phyloP scores from a whole-genome alignment of 2,888 invertebrate genomes.

The Didymodactylos carnosus region DNA sequence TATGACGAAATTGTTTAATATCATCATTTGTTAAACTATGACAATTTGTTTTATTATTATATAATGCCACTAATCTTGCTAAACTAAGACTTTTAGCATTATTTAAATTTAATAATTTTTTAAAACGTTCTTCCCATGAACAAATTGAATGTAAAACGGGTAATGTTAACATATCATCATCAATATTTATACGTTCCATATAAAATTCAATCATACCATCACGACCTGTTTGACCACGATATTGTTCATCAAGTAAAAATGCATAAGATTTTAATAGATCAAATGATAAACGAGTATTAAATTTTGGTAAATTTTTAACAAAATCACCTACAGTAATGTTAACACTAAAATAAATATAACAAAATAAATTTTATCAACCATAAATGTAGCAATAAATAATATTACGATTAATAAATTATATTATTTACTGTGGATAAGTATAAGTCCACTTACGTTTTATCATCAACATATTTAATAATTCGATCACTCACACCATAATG shows the following conservation, averaged over 20 bases:
- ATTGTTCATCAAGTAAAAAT: background rate
- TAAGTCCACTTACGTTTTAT: background rate
- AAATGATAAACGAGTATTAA: background rate
- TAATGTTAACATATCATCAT: background rate
- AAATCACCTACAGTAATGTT: background rate
- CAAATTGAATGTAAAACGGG: conserved; percentile 5
- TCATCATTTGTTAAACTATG: background rate
- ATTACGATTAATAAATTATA: too few relatives aligned
- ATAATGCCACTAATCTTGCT: conserved; percentile 2
- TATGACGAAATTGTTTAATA: background rate
- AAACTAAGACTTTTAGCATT: background rate
- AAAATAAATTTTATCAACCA: background rate
- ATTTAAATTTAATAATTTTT: background rate
- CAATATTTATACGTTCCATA: background rate
- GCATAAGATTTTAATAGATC: background rate
- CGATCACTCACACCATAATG: background rate
- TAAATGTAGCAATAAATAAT: too few relatives aligned
- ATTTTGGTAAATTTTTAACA: background rate
- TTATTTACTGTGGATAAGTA: too few relatives aligned
- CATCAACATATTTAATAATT: background rate
- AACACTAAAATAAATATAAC: background rate
- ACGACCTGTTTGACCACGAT: background rate
- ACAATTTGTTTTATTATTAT: conserved; percentile 2
- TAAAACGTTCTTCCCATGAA: conserved; percentile 4
- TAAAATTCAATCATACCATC: conserved; percentile 13